Percentiles rank a stretch among this genome's conserved stretches.
Evolutionary conservation across 2,113 vertebrate species (phyloP).

Genomic region (Rhizomys pruinosus): DNA sequence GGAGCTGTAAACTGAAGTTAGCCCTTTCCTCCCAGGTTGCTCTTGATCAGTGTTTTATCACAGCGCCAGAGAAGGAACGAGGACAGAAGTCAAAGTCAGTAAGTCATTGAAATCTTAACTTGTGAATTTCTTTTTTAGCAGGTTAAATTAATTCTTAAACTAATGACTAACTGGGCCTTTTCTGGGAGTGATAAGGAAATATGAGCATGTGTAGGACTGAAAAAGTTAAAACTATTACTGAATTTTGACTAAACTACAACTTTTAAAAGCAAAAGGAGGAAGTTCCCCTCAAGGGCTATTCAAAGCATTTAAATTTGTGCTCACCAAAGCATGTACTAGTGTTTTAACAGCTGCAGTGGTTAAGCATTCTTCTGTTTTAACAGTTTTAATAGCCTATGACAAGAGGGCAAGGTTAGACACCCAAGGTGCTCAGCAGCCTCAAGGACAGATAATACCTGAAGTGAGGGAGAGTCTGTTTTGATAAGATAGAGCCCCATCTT

Average conservation of each 20-base stretch:
- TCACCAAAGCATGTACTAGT: slow-evolving; percentile 75
- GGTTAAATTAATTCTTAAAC: slow-evolving; percentile 57
- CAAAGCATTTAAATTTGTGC: slow-evolving; percentile 72
- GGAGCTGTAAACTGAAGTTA: too few relatives aligned
- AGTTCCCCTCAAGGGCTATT: slow-evolving; percentile 74
- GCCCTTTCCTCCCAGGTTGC: too few relatives aligned
- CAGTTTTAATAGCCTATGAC: slow-evolving; percentile 75
- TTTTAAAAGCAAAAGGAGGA: slow-evolving; percentile 57
- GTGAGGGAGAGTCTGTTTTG: slow-evolving; percentile 45
- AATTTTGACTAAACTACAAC: slow-evolving; percentile 63
- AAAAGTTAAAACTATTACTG: slow-evolving; percentile 61
- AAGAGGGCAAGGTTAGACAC: slow-evolving; percentile 69
- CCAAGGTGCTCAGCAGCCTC: slow-evolving; percentile 43
- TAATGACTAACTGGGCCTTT: slow-evolving; percentile 12
- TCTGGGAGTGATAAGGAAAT: slow-evolving; percentile 30
- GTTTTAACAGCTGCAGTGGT: slow-evolving; percentile 76
- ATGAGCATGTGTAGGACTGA: slow-evolving; percentile 40
- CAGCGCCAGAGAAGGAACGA: too few relatives aligned
- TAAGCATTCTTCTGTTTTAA: slow-evolving; percentile 77
- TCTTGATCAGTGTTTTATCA: too few relatives aligned
- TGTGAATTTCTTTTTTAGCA: slow-evolving; percentile 43
- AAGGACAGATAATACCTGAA: slow-evolving; percentile 53
- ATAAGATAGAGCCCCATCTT: slow-evolving; percentile 48
- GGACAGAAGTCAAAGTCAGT: neutral
- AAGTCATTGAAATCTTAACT: neutral